Evolutionary conservation across 2,797 vertebrate genomes (phyloP), one percentile per base, ranked within the genome.

Genomic region (Melanogrammus aeglefinus): DNA sequence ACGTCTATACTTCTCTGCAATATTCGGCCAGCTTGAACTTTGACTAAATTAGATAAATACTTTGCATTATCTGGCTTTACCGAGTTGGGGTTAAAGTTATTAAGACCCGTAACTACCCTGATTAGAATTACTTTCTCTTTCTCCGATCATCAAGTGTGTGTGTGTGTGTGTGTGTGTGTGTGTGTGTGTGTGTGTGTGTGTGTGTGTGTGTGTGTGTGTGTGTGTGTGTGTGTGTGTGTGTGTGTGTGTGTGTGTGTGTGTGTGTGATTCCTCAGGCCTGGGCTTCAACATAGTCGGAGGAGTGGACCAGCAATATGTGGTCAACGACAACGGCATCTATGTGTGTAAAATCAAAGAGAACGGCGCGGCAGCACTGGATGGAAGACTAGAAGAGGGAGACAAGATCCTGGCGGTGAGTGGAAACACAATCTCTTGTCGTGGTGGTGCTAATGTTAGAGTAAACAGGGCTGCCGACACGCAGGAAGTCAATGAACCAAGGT

Each of bases 281-380:
- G 98, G 98, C 74, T 99, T 99, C 93, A 99, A 99, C 88, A 99
- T 99, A 79, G 94, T 99, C 38, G 98, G 98, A 63, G 98, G 98
- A 77, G 92, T 95, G 86, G 98, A 99, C 89, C 96, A 97, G 85
- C 96, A 95, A 85, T 95, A 94, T 82, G 44, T 96, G n/a, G 84
- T 91, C 83, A 95, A 97, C 38, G 97, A 99, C 92, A 95, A 76
- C 69, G 96, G 96, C 82, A 97, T 99, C 85, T 99, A 95, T 82
- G 97, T 99, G 88, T 95, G 95, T 86, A 95, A 96, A 91, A 97
- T 99, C 83, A 99, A 98, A 92, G 95, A 96, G 83, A 92, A 96
- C 75, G 98, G 98, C 87, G 96, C 97, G 4, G 98, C 98, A 4
- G 96, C 93, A 27, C 78, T 93, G 82, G 98, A 99, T 76, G 97